Percentiles rank a stretch among this genome's conserved stretches.
phyloP scores from a whole-genome alignment of 30 jellyfish, hydroid and myxozoan species.

The Euphysa ruthae region DNA sequence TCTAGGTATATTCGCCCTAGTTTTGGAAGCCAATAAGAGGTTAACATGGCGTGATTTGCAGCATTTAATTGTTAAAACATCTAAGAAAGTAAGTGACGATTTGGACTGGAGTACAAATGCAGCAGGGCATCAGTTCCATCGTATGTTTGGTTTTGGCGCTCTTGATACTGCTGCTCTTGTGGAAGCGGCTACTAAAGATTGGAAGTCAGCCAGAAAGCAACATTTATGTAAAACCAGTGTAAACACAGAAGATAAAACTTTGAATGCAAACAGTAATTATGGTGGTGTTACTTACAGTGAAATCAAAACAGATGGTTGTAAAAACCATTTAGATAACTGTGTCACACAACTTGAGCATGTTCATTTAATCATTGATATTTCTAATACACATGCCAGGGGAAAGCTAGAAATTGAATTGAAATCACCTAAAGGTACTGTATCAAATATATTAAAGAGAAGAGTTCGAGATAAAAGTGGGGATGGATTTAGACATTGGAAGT shows the following conservation, averaged over 20 bases:
- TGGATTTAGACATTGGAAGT: conserved; percentile 89
- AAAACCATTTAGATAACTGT: conserved; percentile 50
- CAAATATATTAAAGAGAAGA: conserved; percentile 58
- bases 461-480: conserved; percentile 48
- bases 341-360: conserved; percentile 85
- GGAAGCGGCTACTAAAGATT: conserved; percentile 48
- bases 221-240: conserved; percentile 63
- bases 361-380: conserved; percentile 59
- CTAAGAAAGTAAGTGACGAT: conserved; percentile 61
- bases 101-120: conserved; percentile 83
- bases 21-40: conserved; percentile 78
- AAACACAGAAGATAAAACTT: conserved; percentile 19
- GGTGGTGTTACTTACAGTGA: conserved; percentile 33
- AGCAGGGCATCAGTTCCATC: conserved; percentile 75
- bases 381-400: conserved; percentile 65
- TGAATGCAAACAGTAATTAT: not conserved
- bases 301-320: conserved; percentile 68
- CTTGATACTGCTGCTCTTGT: conserved; percentile 77
- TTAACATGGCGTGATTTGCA: conserved; percentile 94
- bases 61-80: conserved; percentile 75
- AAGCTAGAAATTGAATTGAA: conserved; percentile 49
- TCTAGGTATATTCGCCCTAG: conserved; percentile 89
- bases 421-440: conserved; percentile 76
- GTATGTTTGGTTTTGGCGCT: conserved; percentile 92
- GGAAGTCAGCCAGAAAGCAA: conserved; percentile 83